These are phyloP conservation scores for Labrus mixtus DNA, from an alignment of 2,113 vertebrate genomes.

Conservation along the genomic window DNA sequence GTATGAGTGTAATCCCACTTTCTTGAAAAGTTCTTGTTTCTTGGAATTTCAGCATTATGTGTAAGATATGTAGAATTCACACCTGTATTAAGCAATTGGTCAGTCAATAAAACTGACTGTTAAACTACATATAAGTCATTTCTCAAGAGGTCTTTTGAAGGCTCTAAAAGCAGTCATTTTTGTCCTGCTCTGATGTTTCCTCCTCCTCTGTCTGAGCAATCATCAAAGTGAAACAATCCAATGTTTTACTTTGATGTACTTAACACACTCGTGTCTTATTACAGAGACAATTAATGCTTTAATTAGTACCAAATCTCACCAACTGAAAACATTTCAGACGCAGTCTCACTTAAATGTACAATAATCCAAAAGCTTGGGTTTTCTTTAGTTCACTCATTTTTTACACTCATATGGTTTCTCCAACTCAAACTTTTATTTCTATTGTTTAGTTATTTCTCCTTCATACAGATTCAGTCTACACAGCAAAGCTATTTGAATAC, in stretches of 20 bases:
- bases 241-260: slow-evolving; percentile 77
- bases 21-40: slow-evolving; percentile 4
- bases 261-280: slow-evolving; percentile 75
- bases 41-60: not conserved
- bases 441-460: slow-evolving; percentile 46
- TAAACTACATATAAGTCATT: not conserved
- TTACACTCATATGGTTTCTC: not conserved
- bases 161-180: slow-evolving; percentile 27
- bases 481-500: slow-evolving; percentile 40
- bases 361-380: slow-evolving; percentile 11
- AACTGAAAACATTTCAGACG: slow-evolving; percentile 58
- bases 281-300: slow-evolving; percentile 80
- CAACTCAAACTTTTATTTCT: slow-evolving; percentile 55
- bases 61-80: slow-evolving; percentile 3
- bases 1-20: slow-evolving; percentile 11
- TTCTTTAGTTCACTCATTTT: slow-evolving; percentile 3
- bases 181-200: slow-evolving; percentile 53
- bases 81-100: slow-evolving; percentile 11
- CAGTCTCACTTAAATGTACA: slow-evolving; percentile 15
- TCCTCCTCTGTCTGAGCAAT: slow-evolving; percentile 59
- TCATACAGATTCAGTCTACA: slow-evolving; percentile 40
- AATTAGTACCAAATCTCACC: slow-evolving; percentile 76
- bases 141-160: slow-evolving; percentile 24
- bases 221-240: slow-evolving; percentile 79
- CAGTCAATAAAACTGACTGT: slow-evolving; percentile 7